Base-by-base conservation (phyloP, 2,888 invertebrate genomes). In the Entomobrya proxima region DNA sequence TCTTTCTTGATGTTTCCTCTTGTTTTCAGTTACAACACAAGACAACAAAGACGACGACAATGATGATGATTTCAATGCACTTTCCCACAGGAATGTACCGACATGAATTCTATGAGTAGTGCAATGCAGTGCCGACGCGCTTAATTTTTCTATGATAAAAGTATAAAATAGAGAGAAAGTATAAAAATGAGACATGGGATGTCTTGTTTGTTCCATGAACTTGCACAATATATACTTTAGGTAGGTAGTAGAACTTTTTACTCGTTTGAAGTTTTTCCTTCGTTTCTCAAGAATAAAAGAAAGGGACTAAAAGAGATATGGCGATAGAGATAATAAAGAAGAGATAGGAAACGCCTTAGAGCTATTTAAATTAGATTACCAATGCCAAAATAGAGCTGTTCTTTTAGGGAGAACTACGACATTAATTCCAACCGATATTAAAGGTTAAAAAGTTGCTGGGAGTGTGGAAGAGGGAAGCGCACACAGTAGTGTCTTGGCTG, bases 331-430 rank as follows among this genome's bases (percentile, higher is more conserved):
- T 67, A 40, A 40, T 21, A 67, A 44, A 67, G 58, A 58, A 78
- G 40, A 77, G 27, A 40, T 40, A 61, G 61, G 77, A 61, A 58
- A 58, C 40, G 32, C 78, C 78, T 78, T 47, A 32, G 15, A 78
- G 78, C 78, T 78, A 78, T 78, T 78, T 78, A 78, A 78, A 78
- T 78, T 78, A 78, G 78, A 78, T 78, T 78, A 78, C 67, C 64
- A 77, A 44, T 77, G 77, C 77, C 77, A 61, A 77, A 77, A 76
- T 40, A 77, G 30, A 47, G 72, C n/a, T 24, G 24, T 47, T 55
- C 55, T 55, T 27, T 37, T 67, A 24, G 9, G 7, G 15, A 52
- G 35, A 52, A 55, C 35, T 32, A 75, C 75, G 15, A 52, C 50
- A 75, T 52, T 75, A 75, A 75, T 75, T 75, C 52, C 35, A 47